These are phyloP conservation scores for Temnothorax nylanderi DNA, from an alignment of 1,140 invertebrate genomes.

Conservation along the genomic window DNA sequence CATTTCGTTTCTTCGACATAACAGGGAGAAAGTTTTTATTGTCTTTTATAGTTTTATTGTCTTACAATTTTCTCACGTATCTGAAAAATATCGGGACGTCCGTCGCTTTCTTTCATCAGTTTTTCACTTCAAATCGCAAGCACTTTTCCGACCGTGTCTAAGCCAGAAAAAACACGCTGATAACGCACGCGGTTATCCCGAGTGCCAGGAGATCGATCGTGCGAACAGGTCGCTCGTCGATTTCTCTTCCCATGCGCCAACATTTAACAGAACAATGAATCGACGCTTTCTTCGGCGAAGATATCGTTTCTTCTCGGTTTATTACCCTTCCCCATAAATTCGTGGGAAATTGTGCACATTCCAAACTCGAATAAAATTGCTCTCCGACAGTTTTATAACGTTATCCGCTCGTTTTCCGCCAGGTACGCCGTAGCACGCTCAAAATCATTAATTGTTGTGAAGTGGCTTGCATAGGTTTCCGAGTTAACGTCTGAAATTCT, in stretches of 20 bases:
- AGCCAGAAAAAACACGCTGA: constrained; percentile 19
- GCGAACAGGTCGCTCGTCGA: constrained; percentile 66
- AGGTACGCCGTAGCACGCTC: neutral
- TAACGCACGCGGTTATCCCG: constrained; percentile 35
- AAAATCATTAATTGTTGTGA: neutral
- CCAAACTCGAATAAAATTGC: neutral
- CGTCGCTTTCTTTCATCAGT: neutral
- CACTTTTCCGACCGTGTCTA: neutral
- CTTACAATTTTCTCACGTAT: neutral
- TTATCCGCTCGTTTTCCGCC: neutral
- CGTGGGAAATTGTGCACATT: constrained; percentile 54
- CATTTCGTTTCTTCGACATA: neutral
- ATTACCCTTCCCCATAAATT: constrained; percentile 35
- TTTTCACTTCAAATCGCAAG: neutral
- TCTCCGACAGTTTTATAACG: neutral
- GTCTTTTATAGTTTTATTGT: neutral
- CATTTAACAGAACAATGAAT: constrained; percentile 66
- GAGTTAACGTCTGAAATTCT: neutral
- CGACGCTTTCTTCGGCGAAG: neutral
- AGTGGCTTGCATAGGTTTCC: neutral
- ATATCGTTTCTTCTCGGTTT: neutral
- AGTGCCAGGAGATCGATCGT: constrained; percentile 67
- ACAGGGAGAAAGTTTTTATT: constrained; percentile 11
- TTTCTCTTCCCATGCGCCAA: constrained; percentile 73
- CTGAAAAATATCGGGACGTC: neutral